A percentile compares a stretch with the other conserved stretches of the same genome.
These are phyloP conservation scores for Hirundo rustica DNA, from an alignment of 2,797 vertebrate species.

Conservation along the genomic window DNA sequence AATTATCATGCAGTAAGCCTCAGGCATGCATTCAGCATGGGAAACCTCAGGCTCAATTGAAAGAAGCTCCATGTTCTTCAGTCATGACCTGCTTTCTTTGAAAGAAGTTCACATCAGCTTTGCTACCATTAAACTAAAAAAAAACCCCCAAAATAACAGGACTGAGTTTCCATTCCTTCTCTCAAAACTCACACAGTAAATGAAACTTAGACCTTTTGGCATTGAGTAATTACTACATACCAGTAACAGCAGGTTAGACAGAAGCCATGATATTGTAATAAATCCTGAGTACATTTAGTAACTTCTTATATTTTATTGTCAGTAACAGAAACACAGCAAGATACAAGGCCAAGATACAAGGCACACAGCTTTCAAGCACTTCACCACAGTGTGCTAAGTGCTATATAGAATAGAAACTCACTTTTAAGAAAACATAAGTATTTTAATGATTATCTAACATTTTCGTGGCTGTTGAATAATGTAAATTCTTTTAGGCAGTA, in stretches of 20 bases:
- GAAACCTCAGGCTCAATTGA: not conserved
- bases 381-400: slow-evolving; percentile 4
- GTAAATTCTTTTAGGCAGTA: slow-evolving; percentile 76
- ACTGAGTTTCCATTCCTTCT: not conserved
- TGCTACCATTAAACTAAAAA: not conserved
- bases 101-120: not conserved
- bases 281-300: not conserved
- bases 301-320: slow-evolving; percentile 66
- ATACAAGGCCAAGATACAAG: slow-evolving; percentile 44
- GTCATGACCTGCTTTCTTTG: not conserved
- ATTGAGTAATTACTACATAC: not conserved
- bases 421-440: slow-evolving; percentile 7
- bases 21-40: not conserved
- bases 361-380: slow-evolving; percentile 6
- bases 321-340: slow-evolving; percentile 43
- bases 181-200: not conserved
- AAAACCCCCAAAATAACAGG: not conserved
- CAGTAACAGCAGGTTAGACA: not conserved
- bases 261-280: not conserved
- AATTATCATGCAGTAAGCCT: not conserved
- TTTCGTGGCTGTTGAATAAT: slow-evolving; percentile 93
- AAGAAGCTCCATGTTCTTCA: not conserved
- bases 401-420: not conserved
- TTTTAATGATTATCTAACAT: slow-evolving; percentile 73
- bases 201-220: not conserved